These are phyloP conservation scores for Drosophila helvetica DNA, from an alignment of 2,888 invertebrate genomes.

Conservation along the genomic window DNA sequence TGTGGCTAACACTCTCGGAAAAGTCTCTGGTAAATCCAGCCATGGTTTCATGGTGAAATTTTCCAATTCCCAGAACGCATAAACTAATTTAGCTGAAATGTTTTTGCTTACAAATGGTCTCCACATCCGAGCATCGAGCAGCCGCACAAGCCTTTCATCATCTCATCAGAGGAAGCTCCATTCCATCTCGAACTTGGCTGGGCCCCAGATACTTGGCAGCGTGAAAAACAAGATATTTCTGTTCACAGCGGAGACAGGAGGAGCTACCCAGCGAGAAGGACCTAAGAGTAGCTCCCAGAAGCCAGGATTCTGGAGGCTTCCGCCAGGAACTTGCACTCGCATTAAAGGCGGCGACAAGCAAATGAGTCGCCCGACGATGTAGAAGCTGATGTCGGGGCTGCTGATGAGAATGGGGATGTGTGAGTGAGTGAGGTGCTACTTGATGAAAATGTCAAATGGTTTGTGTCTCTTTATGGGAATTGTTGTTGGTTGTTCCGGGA, in stretches of 20 bases:
- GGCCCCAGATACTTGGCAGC: constrained; percentile 1
- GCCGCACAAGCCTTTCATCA: constrained; percentile 63
- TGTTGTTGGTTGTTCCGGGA: constrained; percentile 75
- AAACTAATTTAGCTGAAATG: constrained; percentile 78
- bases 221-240: constrained; percentile 42
- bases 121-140: constrained; percentile 35
- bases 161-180: constrained; percentile 39
- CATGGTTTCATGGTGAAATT: constrained; percentile 60
- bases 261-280: constrained; percentile 18
- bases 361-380: constrained; percentile 53
- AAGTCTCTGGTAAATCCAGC: constrained; percentile 26
- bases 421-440: constrained; percentile 45
- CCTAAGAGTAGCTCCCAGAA: constrained; percentile 2
- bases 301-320: not conserved
- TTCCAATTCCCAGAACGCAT: constrained; percentile 66
- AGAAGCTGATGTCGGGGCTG: constrained; percentile 20
- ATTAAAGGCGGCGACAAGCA: constrained; percentile 74
- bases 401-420: constrained; percentile 16
- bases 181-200: constrained; percentile 40
- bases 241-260: constrained; percentile 53
- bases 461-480: constrained; percentile 79
- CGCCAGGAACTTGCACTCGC: constrained; percentile 55
- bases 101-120: constrained; percentile 76
- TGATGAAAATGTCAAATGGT: constrained; percentile 77
- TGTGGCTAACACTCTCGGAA: not conserved